Base-by-base conservation (phyloP, 2,888 invertebrate species). In the Lasius platythorax region DNA sequence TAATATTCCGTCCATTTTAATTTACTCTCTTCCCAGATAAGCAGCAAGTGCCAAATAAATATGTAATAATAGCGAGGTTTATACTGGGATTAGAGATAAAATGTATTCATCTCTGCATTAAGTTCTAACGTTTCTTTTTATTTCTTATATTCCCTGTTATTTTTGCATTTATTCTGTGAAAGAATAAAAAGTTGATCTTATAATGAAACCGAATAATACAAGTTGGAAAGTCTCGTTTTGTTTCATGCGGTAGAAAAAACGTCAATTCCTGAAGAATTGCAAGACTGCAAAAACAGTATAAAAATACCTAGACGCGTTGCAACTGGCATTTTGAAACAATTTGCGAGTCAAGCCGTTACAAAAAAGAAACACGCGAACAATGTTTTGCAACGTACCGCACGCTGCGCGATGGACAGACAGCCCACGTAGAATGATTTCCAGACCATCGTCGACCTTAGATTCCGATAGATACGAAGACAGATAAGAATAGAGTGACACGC, bases 71-170 rank as follows among this genome's bases (percentile, higher is more conserved):
- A 61, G 40, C 66, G 53, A 53, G 58, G 33, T 79, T 70, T 58
- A 53, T n/a, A 58, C 18, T 43, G 46, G 30, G 67, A 79, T 56
- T 78, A 40, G 15, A 68, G 58, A 78, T 78, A 70, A 79, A 70
- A 43, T 68, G n/a, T 66, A 58, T 33, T 40, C 15, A 70, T 58
- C 70, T n/a, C 30, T 23, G 37, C 23, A 46, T 67, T 11, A 50
- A 18, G 37, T 46, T 61, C 4, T 46, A 11, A 58, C 11, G 68
- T 43, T n/a, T 43, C n/a, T n/a, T 66, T 64, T 53, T 12, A 40
- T 37, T 37, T 37, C 53, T 61, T 66, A 33, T 3, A 68, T 78
- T 56, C 28, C 23, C 43, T 40, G 11, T 33, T 30, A 30, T 12
- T 46, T 33, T 11, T 40, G 28, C n/a, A 4, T n/a, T 53, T n/a